These are phyloP conservation scores for Tigriopus californicus DNA, from an alignment of 2,888 invertebrate species.

Conservation along the genomic window DNA sequence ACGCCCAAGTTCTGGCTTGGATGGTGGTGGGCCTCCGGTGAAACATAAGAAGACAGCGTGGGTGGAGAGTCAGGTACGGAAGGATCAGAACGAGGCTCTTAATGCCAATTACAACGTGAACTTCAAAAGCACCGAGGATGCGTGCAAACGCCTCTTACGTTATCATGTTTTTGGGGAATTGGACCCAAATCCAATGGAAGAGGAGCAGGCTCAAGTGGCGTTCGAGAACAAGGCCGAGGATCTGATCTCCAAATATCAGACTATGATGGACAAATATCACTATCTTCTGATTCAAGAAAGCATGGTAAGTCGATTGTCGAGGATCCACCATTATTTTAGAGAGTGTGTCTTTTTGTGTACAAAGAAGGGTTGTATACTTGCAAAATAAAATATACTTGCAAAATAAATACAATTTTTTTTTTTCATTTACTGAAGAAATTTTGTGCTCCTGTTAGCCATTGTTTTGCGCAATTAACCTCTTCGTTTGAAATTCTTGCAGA, in stretches of 20 bases:
- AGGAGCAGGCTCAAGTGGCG: slow-evolving; percentile 46
- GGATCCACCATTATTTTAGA: slow-evolving; percentile 32
- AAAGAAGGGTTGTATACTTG: no score
- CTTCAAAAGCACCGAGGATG: slow-evolving; percentile 49
- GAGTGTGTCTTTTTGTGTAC: no score
- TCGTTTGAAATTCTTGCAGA: no score
- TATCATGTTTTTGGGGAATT: slow-evolving; percentile 51
- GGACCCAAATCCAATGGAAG: slow-evolving; percentile 37
- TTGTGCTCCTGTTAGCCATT: no score
- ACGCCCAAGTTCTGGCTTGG: not conserved
- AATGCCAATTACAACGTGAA: slow-evolving; percentile 53
- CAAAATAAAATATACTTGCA: no score
- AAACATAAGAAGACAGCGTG: slow-evolving; percentile 29
- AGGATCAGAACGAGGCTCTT: slow-evolving; percentile 51
- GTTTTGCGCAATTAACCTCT: no score
- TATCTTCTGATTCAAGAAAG: slow-evolving; percentile 53
- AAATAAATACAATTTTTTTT: no score
- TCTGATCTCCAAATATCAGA: slow-evolving; percentile 46
- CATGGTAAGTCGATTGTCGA: slow-evolving; percentile 28
- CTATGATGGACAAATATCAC: slow-evolving; percentile 52
- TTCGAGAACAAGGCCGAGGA: slow-evolving; percentile 46
- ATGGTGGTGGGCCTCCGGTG: not conserved
- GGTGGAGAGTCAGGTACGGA: slow-evolving; percentile 50
- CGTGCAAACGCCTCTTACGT: slow-evolving; percentile 49
- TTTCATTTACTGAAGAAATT: no score